Percentiles rank a stretch among this genome's conserved stretches.
These are phyloP conservation scores for Phorcus lineatus DNA, from an alignment of 2,888 invertebrate species.

Conservation along the genomic window DNA sequence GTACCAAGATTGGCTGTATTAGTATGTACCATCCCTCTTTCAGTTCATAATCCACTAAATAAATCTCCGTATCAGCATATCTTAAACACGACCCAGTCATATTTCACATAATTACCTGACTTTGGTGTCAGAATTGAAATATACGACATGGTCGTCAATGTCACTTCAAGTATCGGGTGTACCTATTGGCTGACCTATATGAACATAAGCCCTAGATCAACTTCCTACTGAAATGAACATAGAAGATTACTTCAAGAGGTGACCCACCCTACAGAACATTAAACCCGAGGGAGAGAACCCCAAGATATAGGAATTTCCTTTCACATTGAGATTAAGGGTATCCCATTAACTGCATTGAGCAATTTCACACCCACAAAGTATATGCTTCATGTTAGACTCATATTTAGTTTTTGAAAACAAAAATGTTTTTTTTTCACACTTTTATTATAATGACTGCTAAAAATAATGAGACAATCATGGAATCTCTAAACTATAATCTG, in stretches of 20 bases:
- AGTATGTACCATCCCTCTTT: neutral
- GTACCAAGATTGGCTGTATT: neutral
- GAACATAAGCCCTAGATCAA: neutral
- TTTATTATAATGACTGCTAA: too few relatives aligned
- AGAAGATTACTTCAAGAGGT: neutral
- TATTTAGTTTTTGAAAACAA: too few relatives aligned
- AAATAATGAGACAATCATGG: too few relatives aligned
- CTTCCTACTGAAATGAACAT: slow-evolving; percentile 22
- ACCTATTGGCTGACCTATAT: neutral
- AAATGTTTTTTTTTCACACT: too few relatives aligned
- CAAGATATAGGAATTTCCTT: neutral
- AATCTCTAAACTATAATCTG: too few relatives aligned
- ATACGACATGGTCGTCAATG: slow-evolving; percentile 9
- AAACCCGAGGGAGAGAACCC: neutral
- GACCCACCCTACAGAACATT: neutral
- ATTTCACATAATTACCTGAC: slow-evolving; percentile 7
- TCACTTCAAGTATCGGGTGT: neutral
- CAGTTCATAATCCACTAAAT: slow-evolving; percentile 8
- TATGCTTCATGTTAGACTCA: too few relatives aligned
- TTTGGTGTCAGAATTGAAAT: neutral
- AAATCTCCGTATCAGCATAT: neutral
- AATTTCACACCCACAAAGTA: neutral
- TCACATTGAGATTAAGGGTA: neutral
- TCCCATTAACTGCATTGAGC: neutral
- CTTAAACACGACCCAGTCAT: neutral